These are phyloP conservation scores for Brachionus koreanus DNA, from an alignment of 1,140 invertebrate species.

Conservation along the genomic window DNA sequence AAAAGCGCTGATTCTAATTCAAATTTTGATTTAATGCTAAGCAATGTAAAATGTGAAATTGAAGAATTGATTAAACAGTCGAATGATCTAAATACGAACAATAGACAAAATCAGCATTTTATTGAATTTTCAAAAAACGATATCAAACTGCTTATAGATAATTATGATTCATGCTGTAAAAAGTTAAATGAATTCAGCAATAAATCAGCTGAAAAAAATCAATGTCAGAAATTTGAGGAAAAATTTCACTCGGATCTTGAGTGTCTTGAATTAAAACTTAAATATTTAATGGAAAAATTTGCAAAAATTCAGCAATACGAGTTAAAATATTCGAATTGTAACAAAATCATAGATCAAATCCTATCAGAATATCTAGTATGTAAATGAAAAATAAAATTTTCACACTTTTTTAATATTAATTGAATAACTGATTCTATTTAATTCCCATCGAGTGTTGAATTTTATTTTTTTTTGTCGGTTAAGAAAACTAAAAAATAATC, in stretches of 20 bases:
- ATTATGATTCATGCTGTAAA: not conserved
- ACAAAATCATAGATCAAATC: not conserved
- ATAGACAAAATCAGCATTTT: not conserved
- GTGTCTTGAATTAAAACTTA: not conserved
- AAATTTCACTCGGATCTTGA: not conserved
- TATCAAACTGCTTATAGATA: not conserved
- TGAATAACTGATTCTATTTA: too few relatives aligned
- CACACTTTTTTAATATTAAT: not conserved
- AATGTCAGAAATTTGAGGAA: not conserved
- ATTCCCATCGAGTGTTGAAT: too few relatives aligned
- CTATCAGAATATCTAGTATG: not conserved
- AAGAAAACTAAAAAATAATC: too few relatives aligned
- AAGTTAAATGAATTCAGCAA: conserved; percentile 19
- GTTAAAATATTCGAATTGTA: not conserved
- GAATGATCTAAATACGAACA: not conserved
- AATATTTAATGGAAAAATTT: conserved; percentile 26
- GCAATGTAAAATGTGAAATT: conserved; percentile 5
- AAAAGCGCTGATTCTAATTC: not conserved
- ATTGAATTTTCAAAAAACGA: not conserved
- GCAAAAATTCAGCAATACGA: not conserved
- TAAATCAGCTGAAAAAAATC: not conserved
- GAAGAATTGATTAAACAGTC: conserved; percentile 13
- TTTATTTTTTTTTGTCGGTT: too few relatives aligned
- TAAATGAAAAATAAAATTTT: not conserved
- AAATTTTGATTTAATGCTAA: not conserved